Evolutionary conservation across 2,797 vertebrate species (phyloP).

Genomic region (Choloepus didactylus): DNA sequence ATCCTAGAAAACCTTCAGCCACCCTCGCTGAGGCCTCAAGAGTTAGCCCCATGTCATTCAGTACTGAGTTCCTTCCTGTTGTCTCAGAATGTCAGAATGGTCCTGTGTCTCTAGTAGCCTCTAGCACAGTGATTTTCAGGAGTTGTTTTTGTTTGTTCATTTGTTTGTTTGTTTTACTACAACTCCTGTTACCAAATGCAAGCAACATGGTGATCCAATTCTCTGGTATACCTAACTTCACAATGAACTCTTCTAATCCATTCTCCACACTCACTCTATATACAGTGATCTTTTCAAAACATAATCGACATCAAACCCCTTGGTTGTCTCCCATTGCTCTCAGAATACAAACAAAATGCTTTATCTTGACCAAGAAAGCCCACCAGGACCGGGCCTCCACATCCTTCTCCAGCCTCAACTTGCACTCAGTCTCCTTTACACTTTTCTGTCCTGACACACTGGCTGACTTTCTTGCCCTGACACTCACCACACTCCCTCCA

Average conservation of each 20-base stretch:
- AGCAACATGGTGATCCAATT: neutral
- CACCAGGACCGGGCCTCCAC: fast-evolving
- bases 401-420: too few species aligned
- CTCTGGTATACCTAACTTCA: neutral
- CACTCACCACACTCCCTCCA: neutral
- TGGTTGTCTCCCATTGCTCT: neutral
- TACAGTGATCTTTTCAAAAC: neutral
- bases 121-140: neutral
- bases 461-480: too few species aligned
- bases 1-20: neutral
- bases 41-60: neutral
- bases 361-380: neutral
- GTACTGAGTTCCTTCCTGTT: neutral
- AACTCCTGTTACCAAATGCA: neutral
- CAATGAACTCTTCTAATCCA: neutral
- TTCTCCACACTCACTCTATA: neutral
- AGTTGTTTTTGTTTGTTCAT: too few species aligned
- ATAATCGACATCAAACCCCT: neutral
- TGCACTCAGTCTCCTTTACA: neutral
- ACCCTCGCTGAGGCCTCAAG: too few species aligned
- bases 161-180: neutral
- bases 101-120: neutral
- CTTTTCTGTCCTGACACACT: neutral
- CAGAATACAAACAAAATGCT: neutral
- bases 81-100: neutral